These are phyloP conservation scores for Nymphicus hollandicus DNA, from an alignment of 2,113 vertebrate species.

Conservation along the genomic window DNA sequence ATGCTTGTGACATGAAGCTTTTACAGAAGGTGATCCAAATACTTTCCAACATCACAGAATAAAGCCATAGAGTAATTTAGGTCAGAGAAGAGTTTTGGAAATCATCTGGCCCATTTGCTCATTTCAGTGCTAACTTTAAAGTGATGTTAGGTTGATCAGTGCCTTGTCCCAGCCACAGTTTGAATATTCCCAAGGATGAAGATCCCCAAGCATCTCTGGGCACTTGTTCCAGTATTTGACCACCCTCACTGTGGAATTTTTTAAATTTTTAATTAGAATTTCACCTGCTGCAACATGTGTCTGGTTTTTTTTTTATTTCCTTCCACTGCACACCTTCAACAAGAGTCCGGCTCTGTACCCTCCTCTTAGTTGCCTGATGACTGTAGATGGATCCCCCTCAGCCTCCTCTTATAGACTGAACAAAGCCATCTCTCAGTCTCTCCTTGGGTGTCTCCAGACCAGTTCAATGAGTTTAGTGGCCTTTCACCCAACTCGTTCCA, in stretches of 20 bases:
- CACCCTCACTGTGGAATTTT: neutral
- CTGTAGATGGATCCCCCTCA: neutral
- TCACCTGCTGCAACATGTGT: neutral
- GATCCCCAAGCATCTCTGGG: neutral
- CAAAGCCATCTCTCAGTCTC: neutral
- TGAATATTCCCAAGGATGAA: neutral
- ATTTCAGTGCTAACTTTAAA: neutral
- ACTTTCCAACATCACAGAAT: neutral
- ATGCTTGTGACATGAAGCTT: neutral
- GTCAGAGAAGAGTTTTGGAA: neutral
- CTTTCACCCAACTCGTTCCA: neutral
- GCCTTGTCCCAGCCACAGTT: neutral
- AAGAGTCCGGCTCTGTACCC: neutral
- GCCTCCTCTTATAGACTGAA: neutral
- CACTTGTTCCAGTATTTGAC: neutral
- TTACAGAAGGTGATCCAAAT: neutral
- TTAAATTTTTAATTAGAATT: neutral
- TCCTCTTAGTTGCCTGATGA: neutral
- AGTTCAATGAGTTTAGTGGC: neutral
- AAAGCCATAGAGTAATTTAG: neutral
- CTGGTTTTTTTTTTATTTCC: neutral
- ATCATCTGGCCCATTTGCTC: neutral
- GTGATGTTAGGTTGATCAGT: neutral
- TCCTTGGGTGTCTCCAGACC: neutral
- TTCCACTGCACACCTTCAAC: neutral